Conservation (phyloP, 2,888 invertebrate species). For the Pardosa pseudoannulata region DNA sequence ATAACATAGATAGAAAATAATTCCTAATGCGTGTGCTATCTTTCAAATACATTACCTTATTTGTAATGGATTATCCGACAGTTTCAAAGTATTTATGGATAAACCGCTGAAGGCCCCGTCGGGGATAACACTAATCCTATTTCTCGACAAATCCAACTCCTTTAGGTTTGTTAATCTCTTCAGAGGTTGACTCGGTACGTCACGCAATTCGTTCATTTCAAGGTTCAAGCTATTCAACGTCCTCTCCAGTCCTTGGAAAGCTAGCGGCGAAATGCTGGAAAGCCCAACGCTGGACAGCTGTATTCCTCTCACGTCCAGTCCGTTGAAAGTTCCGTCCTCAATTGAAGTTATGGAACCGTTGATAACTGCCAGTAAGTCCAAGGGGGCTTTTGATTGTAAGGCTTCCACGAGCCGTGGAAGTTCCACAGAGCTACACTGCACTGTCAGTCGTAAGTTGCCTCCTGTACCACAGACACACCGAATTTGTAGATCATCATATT, state of each 20-base stretch:
- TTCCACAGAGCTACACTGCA: constrained; percentile 74
- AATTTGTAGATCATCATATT: constrained; percentile 85
- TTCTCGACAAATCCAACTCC: constrained; percentile 89
- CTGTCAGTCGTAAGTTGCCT: constrained; percentile 80
- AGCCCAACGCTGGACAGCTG: constrained; percentile 77
- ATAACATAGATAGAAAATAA: too few species aligned
- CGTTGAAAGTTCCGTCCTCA: constrained; percentile 83
- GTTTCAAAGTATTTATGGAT: constrained; percentile 80
- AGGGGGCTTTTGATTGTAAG: constrained; percentile 79
- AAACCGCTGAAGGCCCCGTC: constrained; percentile 86
- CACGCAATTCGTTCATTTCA: constrained; percentile 81
- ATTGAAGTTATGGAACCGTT: constrained; percentile 84
- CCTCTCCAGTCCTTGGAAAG: constrained; percentile 84
- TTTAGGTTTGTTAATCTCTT: constrained; percentile 84
- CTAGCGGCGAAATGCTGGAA: constrained; percentile 75
- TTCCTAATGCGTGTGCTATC: too few species aligned
- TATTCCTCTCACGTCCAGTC: constrained; percentile 80
- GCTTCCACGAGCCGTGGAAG: constrained; percentile 83
- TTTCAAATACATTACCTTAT: too few species aligned
- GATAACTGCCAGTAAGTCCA: constrained; percentile 92
- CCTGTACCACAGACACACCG: constrained; percentile 93
- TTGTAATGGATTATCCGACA: constrained; percentile 88
- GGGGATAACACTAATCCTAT: constrained; percentile 85
- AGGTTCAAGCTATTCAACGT: constrained; percentile 89
- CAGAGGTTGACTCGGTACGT: constrained; percentile 87